Evolutionary conservation across 2,888 invertebrate species (phyloP).

Genomic region (Torymus tubicola): DNA sequence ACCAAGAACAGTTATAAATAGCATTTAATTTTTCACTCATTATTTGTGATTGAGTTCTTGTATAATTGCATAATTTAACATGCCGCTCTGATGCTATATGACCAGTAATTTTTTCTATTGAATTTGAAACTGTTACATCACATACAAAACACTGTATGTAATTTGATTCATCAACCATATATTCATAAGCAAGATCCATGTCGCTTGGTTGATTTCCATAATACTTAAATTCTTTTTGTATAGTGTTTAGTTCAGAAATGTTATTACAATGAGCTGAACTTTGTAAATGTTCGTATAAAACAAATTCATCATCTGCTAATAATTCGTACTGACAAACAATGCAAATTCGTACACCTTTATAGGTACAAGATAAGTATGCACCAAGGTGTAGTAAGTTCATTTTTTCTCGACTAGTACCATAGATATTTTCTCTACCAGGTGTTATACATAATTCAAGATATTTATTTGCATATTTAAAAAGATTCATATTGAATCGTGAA

Average conservation of each 20-base stretch:
- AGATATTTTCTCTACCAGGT: too few relatives aligned
- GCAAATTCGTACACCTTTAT: background rate
- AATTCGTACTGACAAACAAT: background rate
- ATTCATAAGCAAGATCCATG: constrained; percentile 25
- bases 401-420: too few relatives aligned
- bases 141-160: constrained; percentile 33
- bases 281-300: constrained; percentile 40
- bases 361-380: too few relatives aligned
- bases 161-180: constrained; percentile 28
- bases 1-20: constrained; percentile 53
- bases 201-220: constrained; percentile 18
- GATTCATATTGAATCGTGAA: too few relatives aligned
- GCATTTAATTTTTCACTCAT: constrained; percentile 7
- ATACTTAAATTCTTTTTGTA: constrained; percentile 15
- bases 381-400: too few relatives aligned
- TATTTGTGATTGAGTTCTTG: background rate
- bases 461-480: too few relatives aligned
- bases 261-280: constrained; percentile 11
- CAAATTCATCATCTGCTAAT: too few relatives aligned
- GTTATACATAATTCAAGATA: too few relatives aligned
- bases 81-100: background rate
- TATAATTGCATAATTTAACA: background rate
- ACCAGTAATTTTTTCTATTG: background rate
- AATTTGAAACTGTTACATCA: constrained; percentile 22
- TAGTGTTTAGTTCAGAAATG: constrained; percentile 7